phyloP scores from a whole-genome alignment of 2,888 invertebrate genomes.

The Acleris cristana region DNA sequence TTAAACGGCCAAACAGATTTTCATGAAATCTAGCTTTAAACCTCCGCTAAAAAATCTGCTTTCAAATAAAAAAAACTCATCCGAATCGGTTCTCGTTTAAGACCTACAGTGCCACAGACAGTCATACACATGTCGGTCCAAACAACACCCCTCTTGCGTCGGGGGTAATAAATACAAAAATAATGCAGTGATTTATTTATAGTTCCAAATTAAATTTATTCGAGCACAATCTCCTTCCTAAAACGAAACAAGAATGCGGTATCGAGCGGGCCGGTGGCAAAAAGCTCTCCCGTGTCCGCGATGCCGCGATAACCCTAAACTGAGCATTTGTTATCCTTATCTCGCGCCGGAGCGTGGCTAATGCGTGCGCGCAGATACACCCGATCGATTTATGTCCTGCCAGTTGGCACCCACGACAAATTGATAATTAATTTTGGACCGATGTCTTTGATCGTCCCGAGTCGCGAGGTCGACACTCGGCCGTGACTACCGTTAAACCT shows the following conservation, averaged over 20 bases:
- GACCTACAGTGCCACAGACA: too few species aligned
- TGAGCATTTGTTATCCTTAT: slow-evolving; percentile 84
- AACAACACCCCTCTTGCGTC: too few species aligned
- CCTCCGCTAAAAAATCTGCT: too few species aligned
- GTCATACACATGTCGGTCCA: too few species aligned
- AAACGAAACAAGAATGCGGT: slow-evolving; percentile 66
- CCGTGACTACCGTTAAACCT: slow-evolving; percentile 61
- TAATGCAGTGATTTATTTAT: slow-evolving; percentile 25
- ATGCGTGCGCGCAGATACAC: slow-evolving; percentile 78
- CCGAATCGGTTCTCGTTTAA: too few species aligned
- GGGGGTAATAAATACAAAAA: background rate
- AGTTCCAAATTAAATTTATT: slow-evolving; percentile 38
- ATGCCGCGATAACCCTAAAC: slow-evolving; percentile 82
- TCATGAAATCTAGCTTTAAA: too few species aligned
- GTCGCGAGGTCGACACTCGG: slow-evolving; percentile 64
- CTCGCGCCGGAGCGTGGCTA: slow-evolving; percentile 78
- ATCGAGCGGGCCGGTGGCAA: slow-evolving; percentile 77
- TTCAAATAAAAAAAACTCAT: too few species aligned
- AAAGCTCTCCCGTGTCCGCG: slow-evolving; percentile 82
- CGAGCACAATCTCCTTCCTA: slow-evolving; percentile 41
- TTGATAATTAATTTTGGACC: slow-evolving; percentile 82
- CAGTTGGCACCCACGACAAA: slow-evolving; percentile 78
- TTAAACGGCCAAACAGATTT: too few species aligned
- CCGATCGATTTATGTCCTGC: slow-evolving; percentile 81
- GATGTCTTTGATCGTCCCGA: slow-evolving; percentile 78